Evolutionary conservation across 2,113 vertebrate genomes (phyloP).

Genomic region (Anoplopoma fimbria): DNA sequence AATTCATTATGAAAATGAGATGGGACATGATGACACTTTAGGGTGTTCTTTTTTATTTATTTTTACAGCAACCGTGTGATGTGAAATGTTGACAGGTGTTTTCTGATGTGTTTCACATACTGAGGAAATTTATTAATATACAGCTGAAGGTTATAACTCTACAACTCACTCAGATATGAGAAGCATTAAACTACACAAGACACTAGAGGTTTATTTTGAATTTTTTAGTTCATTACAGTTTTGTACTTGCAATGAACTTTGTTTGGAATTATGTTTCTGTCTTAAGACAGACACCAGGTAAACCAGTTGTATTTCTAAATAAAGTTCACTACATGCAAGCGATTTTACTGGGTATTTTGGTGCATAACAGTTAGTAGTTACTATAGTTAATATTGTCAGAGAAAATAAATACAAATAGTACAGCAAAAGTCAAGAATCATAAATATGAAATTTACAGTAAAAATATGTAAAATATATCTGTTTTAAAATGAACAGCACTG

Average conservation of each 20-base stretch:
- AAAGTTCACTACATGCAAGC: too few relatives aligned
- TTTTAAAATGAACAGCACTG: not conserved
- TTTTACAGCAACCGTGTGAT: not conserved
- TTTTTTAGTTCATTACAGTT: not conserved
- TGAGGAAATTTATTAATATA: slow-evolving; percentile 14
- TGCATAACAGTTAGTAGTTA: not conserved
- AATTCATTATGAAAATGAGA: slow-evolving; percentile 54
- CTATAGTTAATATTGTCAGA: not conserved
- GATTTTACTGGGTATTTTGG: not conserved
- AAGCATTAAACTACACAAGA: not conserved
- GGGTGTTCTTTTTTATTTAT: slow-evolving; percentile 5
- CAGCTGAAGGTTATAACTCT: not conserved
- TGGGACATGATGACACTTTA: slow-evolving; percentile 50
- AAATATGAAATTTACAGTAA: not conserved
- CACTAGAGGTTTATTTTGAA: not conserved
- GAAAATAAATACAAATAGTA: not conserved
- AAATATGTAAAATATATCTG: not conserved
- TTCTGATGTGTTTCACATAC: slow-evolving; percentile 16
- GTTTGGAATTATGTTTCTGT: not conserved
- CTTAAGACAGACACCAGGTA: too few relatives aligned
- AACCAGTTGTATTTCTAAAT: too few relatives aligned
- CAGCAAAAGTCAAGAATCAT: not conserved
- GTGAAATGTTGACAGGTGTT: slow-evolving; percentile 40
- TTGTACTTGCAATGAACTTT: not conserved
- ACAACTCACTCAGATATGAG: not conserved